A percentile compares a stretch with the other conserved stretches of the same genome.
Evolutionary conservation across 2,113 vertebrate species (phyloP).

Genomic region (Azemiops feae): DNA sequence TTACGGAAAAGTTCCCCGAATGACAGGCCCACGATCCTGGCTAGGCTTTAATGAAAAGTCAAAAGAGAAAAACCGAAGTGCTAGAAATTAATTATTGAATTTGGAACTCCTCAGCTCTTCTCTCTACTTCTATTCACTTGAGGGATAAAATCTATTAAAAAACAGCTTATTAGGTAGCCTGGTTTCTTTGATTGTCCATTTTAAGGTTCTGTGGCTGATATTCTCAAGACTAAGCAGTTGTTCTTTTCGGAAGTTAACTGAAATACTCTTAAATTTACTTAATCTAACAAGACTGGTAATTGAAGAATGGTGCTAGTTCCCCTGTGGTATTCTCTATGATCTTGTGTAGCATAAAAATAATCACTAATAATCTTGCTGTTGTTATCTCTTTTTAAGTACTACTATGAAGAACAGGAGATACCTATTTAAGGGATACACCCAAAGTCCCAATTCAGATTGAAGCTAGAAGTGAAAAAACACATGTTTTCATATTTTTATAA

Average conservation of each 20-base stretch:
- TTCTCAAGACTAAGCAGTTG: conserved; percentile 40
- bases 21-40: conserved; percentile 75
- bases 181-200: conserved; percentile 62
- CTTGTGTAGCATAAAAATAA: conserved; percentile 46
- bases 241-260: neutral
- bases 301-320: neutral
- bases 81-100: conserved; percentile 64
- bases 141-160: conserved; percentile 65
- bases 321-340: conserved; percentile 45
- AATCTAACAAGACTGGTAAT: neutral
- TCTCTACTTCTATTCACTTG: conserved; percentile 66
- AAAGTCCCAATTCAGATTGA: neutral
- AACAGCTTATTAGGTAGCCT: conserved; percentile 52
- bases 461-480: neutral
- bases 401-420: neutral
- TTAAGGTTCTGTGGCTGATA: conserved; percentile 52
- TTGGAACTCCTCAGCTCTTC: conserved; percentile 57
- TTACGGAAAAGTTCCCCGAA: conserved; percentile 67
- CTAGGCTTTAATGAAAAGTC: conserved; percentile 77
- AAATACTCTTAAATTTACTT: neutral
- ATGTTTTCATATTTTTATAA: neutral
- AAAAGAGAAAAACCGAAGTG: conserved; percentile 69
- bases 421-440: neutral
- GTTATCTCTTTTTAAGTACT: neutral
- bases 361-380: neutral